phyloP scores from a whole-genome alignment of 2,888 invertebrate genomes.

The Scaptomyza parva region DNA sequence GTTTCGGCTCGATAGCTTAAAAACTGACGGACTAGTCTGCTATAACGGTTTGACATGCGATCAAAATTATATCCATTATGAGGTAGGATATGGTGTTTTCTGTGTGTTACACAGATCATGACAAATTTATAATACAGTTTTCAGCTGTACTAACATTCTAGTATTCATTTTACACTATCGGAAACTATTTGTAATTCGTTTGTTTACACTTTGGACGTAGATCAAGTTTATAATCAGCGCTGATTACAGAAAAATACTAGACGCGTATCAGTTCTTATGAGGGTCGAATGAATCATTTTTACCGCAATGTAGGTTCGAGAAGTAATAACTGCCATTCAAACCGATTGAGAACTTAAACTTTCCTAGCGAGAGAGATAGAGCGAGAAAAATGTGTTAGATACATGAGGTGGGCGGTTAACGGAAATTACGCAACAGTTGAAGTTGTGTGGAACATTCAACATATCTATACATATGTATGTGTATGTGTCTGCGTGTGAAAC shows the following conservation, averaged over 20 bases:
- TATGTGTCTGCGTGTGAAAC: conserved; percentile 21
- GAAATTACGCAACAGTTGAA: conserved; percentile 48
- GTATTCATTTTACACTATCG: conserved; percentile 15
- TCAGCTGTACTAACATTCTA: no score
- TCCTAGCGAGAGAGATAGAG: not conserved
- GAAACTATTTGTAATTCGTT: conserved; percentile 31
- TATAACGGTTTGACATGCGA: no score
- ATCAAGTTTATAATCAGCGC: conserved; percentile 32
- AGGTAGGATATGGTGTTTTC: no score
- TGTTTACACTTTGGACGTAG: conserved; percentile 43
- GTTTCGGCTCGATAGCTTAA: no score
- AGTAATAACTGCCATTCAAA: conserved; percentile 17
- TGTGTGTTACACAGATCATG: no score
- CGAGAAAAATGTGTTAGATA: conserved; percentile 5
- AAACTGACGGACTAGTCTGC: no score
- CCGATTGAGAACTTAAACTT: conserved; percentile 35
- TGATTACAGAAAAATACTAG: not conserved
- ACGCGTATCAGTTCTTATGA: not conserved
- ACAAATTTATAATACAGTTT: no score
- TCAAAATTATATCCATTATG: no score
- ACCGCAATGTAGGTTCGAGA: not conserved
- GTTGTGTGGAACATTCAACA: conserved; percentile 25
- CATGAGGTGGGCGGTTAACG: conserved; percentile 21
- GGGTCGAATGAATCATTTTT: conserved; percentile 15
- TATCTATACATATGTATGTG: not conserved